Base-by-base conservation (phyloP, 23 tunicate genomes). In the Diplosoma virens region DNA sequence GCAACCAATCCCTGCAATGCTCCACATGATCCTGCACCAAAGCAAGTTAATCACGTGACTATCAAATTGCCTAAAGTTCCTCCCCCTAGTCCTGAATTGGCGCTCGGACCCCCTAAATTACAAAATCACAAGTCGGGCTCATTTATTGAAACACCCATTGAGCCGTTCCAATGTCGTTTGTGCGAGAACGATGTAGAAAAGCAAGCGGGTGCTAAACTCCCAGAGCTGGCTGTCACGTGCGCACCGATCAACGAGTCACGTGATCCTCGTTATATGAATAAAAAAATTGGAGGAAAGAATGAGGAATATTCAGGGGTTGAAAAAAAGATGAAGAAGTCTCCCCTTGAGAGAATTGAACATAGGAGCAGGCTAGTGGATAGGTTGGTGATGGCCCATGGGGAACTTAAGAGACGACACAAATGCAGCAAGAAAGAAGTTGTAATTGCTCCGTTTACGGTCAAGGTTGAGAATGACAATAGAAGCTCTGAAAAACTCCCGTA, bases 361-460 rank as follows among this genome's bases (percentile, higher is more conserved):
- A 50, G 67, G 7, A 54, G 30, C 2, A 31, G 26, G 3, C 18
- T 81, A 26, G 36, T 78, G 11, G 87, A 82, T 3, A 63, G 65
- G 64, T 45, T 82, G 75, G 59, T 82, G 17, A 25, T 36, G 0
- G 75, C 79, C 3, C 87, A 82, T 46, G 81, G 81, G 29, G 75
- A 47, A 17, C 47, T 82, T 75, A 82, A 82, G 50, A n/a, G 67
- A 30, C 30, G 72, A 3, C 87, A 82, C 66, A 58, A 65, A 18
- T 74, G 81, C 33, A 45, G 66, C 33, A 22, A 70, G 63, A 81
- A 81, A 37, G 81, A 82, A 50, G 79, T 82, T 29, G 81, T 82
- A 24, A 82, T 82, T 29, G 71, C 87, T 31, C 87, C 87, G 2
- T 82, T 82, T 48, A 74, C 36, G 14, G 87, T 82, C 32, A 48